Evolutionary conservation across 2,797 vertebrate genomes (phyloP).

Genomic region (Poecilia velifera): DNA sequence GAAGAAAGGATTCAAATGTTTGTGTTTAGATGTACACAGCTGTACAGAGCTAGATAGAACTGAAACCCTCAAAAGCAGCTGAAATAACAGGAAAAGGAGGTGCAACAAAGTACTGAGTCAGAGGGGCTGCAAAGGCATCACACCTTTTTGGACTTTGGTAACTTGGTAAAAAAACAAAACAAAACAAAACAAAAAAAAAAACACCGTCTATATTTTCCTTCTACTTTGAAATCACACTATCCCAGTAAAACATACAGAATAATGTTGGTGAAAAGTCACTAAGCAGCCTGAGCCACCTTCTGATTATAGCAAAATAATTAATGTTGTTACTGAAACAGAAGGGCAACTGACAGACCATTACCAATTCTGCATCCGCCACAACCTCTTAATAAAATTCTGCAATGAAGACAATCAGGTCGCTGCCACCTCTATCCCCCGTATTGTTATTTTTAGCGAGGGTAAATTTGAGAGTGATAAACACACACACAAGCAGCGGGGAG

Average conservation of each 20-base stretch:
- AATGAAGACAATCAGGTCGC: conserved; percentile 63
- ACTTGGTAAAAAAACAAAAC: not conserved
- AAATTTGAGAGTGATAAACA: conserved; percentile 56
- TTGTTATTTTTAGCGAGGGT: conserved; percentile 72
- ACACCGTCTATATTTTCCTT: not conserved
- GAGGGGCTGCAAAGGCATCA: not conserved
- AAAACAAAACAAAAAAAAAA: not conserved
- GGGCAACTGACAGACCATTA: conserved; percentile 21
- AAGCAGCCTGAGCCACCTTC: not conserved
- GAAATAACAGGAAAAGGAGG: not conserved
- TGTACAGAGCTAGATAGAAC: not conserved
- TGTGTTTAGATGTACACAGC: not conserved
- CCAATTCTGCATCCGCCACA: conserved; percentile 35
- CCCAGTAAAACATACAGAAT: not conserved
- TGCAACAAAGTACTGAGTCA: not conserved
- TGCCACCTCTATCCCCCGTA: conserved; percentile 50
- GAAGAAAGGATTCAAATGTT: not conserved
- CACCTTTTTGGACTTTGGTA: not conserved
- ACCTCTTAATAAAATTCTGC: conserved; percentile 53
- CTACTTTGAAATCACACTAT: not conserved
- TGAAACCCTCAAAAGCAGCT: no score
- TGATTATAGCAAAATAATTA: not conserved
- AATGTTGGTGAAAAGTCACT: not conserved
- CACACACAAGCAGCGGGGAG: conserved; percentile 31
- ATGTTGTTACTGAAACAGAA: conserved; percentile 9